phyloP scores from a whole-genome alignment of 1,140 invertebrate genomes.

The Subanguina moxae region DNA sequence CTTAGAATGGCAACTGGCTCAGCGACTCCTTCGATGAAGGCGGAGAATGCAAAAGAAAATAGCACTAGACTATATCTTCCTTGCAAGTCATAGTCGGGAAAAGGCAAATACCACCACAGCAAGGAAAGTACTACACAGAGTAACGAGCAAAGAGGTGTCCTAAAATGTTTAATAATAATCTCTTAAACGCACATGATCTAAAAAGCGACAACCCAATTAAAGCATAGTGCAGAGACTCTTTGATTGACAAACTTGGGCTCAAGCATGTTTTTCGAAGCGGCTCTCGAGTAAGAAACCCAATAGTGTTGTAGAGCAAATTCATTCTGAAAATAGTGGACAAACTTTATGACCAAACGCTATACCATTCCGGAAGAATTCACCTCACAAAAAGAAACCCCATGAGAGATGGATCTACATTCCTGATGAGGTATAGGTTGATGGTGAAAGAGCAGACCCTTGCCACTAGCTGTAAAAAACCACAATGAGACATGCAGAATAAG shows the following conservation, averaged over 20 bases:
- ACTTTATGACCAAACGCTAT: no score
- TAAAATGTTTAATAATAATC: slow-evolving; percentile 24
- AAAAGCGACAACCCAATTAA: slow-evolving; percentile 35
- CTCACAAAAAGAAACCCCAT: slow-evolving; percentile 46
- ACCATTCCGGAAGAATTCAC: slow-evolving; percentile 26
- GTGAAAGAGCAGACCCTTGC: slow-evolving; percentile 34
- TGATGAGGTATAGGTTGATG: slow-evolving; percentile 43
- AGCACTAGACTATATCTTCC: slow-evolving; percentile 27
- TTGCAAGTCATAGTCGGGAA: slow-evolving; percentile 12
- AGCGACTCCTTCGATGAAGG: slow-evolving; percentile 36
- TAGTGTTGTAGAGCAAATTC: slow-evolving; percentile 38
- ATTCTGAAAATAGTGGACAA: slow-evolving; percentile 31
- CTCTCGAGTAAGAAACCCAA: slow-evolving; percentile 38
- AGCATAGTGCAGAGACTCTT: slow-evolving; percentile 31
- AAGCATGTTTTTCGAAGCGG: slow-evolving; percentile 43
- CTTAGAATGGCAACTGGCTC: slow-evolving; percentile 40
- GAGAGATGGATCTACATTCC: slow-evolving; percentile 34
- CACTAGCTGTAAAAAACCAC: slow-evolving; percentile 27
- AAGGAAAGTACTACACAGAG: slow-evolving; percentile 10
- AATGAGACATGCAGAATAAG: background rate
- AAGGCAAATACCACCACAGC: slow-evolving; percentile 23
- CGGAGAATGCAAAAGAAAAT: slow-evolving; percentile 26
- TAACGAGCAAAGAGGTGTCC: slow-evolving; percentile 26
- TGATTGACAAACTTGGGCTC: slow-evolving; percentile 25
- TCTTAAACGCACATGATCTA: background rate